Evolutionary conservation across 2,113 vertebrate genomes (phyloP), one percentile per base, ranked within the genome.

Genomic region (Larimichthys polyactis): DNA sequence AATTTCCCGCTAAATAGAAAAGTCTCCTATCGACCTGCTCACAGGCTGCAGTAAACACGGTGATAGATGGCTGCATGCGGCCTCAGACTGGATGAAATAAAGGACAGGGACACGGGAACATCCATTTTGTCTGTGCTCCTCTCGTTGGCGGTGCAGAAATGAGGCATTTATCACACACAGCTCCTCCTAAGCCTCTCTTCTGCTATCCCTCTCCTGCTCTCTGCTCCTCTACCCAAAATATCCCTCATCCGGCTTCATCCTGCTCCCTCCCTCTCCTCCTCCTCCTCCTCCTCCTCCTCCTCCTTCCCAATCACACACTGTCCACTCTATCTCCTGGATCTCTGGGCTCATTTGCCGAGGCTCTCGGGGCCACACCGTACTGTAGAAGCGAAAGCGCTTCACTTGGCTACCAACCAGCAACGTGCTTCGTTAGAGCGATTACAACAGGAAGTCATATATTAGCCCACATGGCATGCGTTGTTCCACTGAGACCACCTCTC

Each of bases 391-490:
- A 63, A 68, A 29, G 51, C 44, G 20, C n/a, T 62, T 57, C 0
- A 3, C 63, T 40, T 67, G 51, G 19, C 64, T 64, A 54, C 54
- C 29, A 14, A 71, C 76, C 81, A 54, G 48, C 63, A 63, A 63
- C 66, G 36, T 27, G 74, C 87, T 84, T 88, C 87, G 90, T 91
- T 84, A 90, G 3, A 65, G 69, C 24, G 43, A 88, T 91, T 78
- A 84, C 79, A 43, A 9, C 69, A 22, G 46, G 81, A 74, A 86
- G 87, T 81, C 87, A 65, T 91, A 77, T 40, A 81, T 90, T 87
- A 68, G 66, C 36, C 85, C 70, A 58, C 73, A 29, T 76, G 81
- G 81, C 51, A 69, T 9, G 10, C 3, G 6, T 27, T 54, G 43
- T 20, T 74, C 84, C 86, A 44, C 75, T 6, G 87, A 81, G 83